Conservation (phyloP, 2,113 vertebrate genomes). For the Alligator sinensis region DNA sequence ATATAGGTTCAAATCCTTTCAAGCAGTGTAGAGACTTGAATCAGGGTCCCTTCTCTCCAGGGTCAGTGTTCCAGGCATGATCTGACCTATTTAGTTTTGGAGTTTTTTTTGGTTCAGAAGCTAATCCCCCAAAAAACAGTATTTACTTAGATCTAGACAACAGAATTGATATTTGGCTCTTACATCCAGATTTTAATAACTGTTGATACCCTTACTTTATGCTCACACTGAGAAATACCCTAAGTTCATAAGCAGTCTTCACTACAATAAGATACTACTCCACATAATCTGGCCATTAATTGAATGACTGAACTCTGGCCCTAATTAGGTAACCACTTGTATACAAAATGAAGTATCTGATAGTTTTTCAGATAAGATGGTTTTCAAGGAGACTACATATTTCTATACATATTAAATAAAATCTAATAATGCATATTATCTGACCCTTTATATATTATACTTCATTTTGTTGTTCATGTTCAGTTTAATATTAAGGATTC, state of each 20-base stretch:
- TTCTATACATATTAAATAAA: not conserved
- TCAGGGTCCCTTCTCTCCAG: too few relatives aligned
- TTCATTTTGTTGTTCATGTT: not conserved
- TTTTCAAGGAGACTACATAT: not conserved
- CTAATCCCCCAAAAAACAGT: too few relatives aligned
- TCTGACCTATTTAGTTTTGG: too few relatives aligned
- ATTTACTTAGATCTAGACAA: too few relatives aligned
- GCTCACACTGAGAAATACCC: not conserved
- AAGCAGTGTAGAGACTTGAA: too few relatives aligned
- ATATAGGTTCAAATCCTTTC: too few relatives aligned
- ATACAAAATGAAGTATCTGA: not conserved
- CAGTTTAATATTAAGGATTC: not conserved
- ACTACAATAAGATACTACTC: not conserved
- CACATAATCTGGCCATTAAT: too few relatives aligned
- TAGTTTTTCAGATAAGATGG: not conserved
- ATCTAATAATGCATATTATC: not conserved
- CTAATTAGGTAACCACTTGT: not conserved
- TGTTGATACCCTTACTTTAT: too few relatives aligned
- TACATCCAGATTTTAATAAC: too few relatives aligned
- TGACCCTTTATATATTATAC: not conserved
- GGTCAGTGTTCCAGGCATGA: too few relatives aligned
- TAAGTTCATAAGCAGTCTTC: not conserved
- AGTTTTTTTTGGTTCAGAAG: too few relatives aligned
- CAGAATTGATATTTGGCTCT: too few relatives aligned
- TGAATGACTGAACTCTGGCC: accelerated